These are phyloP conservation scores for Andrena praecox DNA, from an alignment of 2,888 invertebrate species.

Conservation along the genomic window DNA sequence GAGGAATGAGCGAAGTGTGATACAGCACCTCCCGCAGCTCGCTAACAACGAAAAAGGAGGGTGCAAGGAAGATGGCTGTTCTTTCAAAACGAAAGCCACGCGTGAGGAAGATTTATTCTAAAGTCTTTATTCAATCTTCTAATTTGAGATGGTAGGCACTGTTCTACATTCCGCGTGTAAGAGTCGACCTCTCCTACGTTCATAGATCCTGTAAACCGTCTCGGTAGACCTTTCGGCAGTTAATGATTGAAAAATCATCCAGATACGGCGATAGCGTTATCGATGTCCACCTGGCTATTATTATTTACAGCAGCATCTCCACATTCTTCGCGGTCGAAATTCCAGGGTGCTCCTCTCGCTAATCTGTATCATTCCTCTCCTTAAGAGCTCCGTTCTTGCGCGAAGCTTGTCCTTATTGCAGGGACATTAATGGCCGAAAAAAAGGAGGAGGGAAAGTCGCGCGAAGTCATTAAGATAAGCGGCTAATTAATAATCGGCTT, in stretches of 20 bases:
- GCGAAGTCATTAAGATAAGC: conserved; percentile 42
- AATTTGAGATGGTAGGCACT: too few relatives aligned
- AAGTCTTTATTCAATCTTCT: too few relatives aligned
- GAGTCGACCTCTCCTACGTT: neutral
- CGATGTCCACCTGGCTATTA: neutral
- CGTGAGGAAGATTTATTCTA: too few relatives aligned
- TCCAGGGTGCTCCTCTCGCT: neutral
- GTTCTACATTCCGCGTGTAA: too few relatives aligned
- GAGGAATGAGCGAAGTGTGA: neutral
- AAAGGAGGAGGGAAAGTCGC: conserved; percentile 10
- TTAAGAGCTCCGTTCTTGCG: neutral
- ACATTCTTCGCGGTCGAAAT: neutral
- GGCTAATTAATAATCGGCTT: conserved; percentile 61
- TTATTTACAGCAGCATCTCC: neutral
- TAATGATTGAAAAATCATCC: neutral
- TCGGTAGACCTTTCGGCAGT: neutral
- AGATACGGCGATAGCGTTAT: neutral
- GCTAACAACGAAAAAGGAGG: neutral
- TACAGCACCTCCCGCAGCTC: neutral
- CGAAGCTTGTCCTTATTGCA: neutral
- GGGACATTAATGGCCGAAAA: neutral
- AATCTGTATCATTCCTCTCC: conserved; percentile 11
- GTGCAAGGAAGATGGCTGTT: neutral
- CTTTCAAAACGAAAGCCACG: too few relatives aligned
- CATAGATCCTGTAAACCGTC: neutral